Conservation (phyloP, 1,140 invertebrate species). For the Scaptomyza graminum region DNA sequence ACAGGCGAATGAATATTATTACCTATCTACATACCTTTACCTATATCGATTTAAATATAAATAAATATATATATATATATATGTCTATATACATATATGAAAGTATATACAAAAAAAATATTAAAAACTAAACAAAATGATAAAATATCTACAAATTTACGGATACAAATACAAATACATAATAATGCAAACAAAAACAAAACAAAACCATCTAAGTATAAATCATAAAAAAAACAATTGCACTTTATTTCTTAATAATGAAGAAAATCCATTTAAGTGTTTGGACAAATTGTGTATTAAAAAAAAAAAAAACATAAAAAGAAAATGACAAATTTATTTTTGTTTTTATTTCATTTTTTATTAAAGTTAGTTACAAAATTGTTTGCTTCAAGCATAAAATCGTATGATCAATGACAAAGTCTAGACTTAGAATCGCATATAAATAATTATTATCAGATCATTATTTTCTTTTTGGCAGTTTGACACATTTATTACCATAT, state of each 20-base stretch:
- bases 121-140: slow-evolving; percentile 68
- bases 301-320: slow-evolving; percentile 49
- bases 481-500: not conserved
- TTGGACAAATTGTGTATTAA: slow-evolving; percentile 83
- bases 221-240: slow-evolving; percentile 56
- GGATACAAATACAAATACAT: slow-evolving; percentile 73
- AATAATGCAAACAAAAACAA: slow-evolving; percentile 48
- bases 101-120: slow-evolving; percentile 61
- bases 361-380: too few relatives aligned
- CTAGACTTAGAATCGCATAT: not conserved
- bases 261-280: slow-evolving; percentile 82
- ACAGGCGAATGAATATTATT: slow-evolving; percentile 81
- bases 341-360: slow-evolving; percentile 25
- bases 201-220: slow-evolving; percentile 48
- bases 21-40: slow-evolving; percentile 82
- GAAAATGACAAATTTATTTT: slow-evolving; percentile 42
- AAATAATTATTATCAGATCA: not conserved
- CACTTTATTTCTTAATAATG: slow-evolving; percentile 81
- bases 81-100: slow-evolving; percentile 46
- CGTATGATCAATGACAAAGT: not conserved
- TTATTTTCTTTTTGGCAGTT: not conserved
- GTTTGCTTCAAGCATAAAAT: too few relatives aligned
- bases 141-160: slow-evolving; percentile 79
- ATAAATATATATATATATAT: slow-evolving; percentile 46
- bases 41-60: slow-evolving; percentile 80